Base-by-base conservation (phyloP, 2,113 vertebrate species). In the Hippocampus guttulatus region DNA sequence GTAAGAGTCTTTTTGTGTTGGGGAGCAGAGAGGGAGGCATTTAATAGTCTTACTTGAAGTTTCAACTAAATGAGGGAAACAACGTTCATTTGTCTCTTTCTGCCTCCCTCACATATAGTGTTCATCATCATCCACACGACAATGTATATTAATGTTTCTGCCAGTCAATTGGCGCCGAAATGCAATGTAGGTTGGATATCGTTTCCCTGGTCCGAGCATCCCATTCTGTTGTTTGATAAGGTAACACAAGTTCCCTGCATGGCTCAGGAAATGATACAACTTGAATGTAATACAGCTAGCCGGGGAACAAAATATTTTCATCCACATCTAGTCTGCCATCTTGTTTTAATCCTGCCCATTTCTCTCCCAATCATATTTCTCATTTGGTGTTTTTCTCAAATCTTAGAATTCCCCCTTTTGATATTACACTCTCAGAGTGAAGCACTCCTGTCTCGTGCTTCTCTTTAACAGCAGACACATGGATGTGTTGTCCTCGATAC, bases 241-340 rank as follows among this genome's bases (percentile, higher is more conserved):
- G 45, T 41, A 65, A 65, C 63, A 45, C 63, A 45, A 45, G 41
- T 41, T 10, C n/a, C 11, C 40, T 20, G 14, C 18, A 21, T 20
- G 15, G 11, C 21, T 43, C 63, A 45, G 5, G 41, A 43, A 64
- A 23, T 64, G 41, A 64, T 45, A 64, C 21, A 45, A 64, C 40
- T 64, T 64, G n/a, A 64, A 43, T 45, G 11, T 25, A 45, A 65
- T 65, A 45, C 40, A 65, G n/a, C 63, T 45, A 41, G 62, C 62
- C 61, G 30, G 61, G 33, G n/a, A 63, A n/a, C 61, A 63, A 40
- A 63, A 63, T 63, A 63, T 63, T 63, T 40, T 63, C 20, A 64
- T 41, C 38, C 11, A 23, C 21, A 40, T 45, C 63, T 64, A 7
- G 21, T 43, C 63, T 21, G 11, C 21, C 63, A 45, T 64, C 63